These are phyloP conservation scores for Chaunax sp. DNA, from an alignment of 2,797 vertebrate species.

Conservation along the genomic window DNA sequence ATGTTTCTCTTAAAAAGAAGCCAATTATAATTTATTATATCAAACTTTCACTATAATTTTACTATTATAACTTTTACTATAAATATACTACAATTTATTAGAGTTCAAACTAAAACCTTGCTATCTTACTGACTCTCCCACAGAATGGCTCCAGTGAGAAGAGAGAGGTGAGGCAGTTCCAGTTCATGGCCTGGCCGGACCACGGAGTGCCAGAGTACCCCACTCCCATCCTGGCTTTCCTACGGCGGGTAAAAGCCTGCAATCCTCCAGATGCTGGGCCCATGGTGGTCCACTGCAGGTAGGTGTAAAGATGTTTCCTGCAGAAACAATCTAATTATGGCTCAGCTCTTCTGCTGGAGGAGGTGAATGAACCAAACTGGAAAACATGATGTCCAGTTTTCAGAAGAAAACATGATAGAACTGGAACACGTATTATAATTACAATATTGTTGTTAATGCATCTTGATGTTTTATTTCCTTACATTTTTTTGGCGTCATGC, in stretches of 20 bases:
- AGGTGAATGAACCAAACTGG: constrained; percentile 10
- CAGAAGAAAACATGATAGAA: neutral
- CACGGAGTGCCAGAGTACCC: constrained; percentile 96
- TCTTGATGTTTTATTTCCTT: neutral
- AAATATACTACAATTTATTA: neutral
- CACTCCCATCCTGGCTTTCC: constrained; percentile 93
- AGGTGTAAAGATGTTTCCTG: constrained; percentile 34
- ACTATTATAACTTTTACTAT: too few relatives aligned
- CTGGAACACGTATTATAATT: neutral
- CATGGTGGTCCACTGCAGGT: constrained; percentile 98
- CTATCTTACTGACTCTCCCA: constrained; percentile 7
- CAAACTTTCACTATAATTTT: too few relatives aligned
- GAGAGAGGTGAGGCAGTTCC: constrained; percentile 94
- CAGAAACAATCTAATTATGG: constrained; percentile 7
- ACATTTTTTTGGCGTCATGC: constrained; percentile 1
- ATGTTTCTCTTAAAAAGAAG: constrained; percentile 13
- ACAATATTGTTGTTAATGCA: constrained; percentile 3
- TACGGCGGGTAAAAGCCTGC: constrained; percentile 93
- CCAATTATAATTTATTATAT: constrained; percentile 6
- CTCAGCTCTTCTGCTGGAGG: neutral
- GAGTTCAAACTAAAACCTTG: neutral
- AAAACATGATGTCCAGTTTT: constrained; percentile 7
- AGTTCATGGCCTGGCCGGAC: constrained; percentile 98
- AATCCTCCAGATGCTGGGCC: constrained; percentile 94
- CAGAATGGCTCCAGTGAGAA: constrained; percentile 97